Conservation (phyloP, 1,140 invertebrate species). For the Agrilus planipennis region DNA sequence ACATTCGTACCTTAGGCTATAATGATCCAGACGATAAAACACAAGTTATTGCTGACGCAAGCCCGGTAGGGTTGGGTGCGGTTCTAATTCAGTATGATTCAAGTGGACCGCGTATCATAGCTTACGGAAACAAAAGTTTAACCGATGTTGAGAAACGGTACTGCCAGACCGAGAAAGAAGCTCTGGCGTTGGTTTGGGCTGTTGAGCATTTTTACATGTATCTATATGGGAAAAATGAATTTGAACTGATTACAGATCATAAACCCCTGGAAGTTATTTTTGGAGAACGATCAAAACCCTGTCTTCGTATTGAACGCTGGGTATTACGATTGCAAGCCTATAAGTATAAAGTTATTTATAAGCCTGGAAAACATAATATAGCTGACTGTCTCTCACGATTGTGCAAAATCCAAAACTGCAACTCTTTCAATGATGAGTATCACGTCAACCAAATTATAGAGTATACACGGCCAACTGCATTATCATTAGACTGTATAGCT, state of each 20-base stretch:
- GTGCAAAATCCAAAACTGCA: too few species aligned
- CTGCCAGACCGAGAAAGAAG: slow-evolving; percentile 34
- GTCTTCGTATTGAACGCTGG: slow-evolving; percentile 29
- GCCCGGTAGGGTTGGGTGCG: slow-evolving; percentile 32
- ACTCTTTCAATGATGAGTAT: too few species aligned
- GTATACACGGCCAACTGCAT: too few species aligned
- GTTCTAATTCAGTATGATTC: slow-evolving; percentile 22
- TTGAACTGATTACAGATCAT: slow-evolving; percentile 28
- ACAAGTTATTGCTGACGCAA: slow-evolving; percentile 33
- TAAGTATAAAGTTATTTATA: too few species aligned
- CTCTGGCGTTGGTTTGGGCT: slow-evolving; percentile 27
- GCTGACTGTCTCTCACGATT: slow-evolving; percentile 30
- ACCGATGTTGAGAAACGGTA: slow-evolving; percentile 31
- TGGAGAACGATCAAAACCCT: slow-evolving; percentile 25
- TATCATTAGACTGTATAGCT: too few species aligned
- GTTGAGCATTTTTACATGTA: slow-evolving; percentile 19
- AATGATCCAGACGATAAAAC: slow-evolving; percentile 22
- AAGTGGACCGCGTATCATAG: slow-evolving; percentile 18
- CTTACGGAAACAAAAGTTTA: slow-evolving; percentile 31
- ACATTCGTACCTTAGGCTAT: slow-evolving; percentile 43
- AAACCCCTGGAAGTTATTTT: too few species aligned
- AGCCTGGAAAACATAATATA: slow-evolving; percentile 30
- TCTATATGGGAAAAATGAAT: slow-evolving; percentile 18
- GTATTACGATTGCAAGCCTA: slow-evolving; percentile 25
- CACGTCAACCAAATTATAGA: too few species aligned